Evolutionary conservation across 2,797 vertebrate species (phyloP).

Genomic region (Tapera naevia): DNA sequence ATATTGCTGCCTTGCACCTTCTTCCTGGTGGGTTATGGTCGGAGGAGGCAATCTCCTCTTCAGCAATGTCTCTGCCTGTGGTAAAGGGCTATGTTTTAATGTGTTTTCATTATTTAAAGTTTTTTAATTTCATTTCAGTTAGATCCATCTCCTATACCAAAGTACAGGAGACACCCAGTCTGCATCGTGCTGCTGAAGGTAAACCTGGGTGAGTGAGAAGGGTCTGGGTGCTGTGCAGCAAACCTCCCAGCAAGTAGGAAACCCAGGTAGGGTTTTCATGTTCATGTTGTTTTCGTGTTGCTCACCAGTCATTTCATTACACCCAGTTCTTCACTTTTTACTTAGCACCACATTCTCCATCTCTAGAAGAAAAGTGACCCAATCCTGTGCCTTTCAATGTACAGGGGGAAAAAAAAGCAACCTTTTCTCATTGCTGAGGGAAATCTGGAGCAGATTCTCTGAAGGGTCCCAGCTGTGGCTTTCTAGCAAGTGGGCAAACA

Average conservation of each 20-base stretch:
- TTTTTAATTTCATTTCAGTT: neutral
- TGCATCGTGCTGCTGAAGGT: neutral
- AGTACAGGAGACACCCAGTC: neutral
- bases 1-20: neutral
- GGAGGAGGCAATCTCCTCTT: neutral
- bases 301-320: neutral
- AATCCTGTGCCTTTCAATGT: neutral
- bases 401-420: neutral
- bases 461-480: neutral
- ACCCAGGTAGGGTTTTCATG: neutral
- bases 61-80: neutral
- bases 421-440: neutral
- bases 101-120: neutral
- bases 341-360: neutral
- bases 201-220: neutral
- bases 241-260: neutral
- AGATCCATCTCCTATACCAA: fast-evolving
- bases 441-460: neutral
- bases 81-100: neutral
- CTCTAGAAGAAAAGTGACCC: neutral
- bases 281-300: neutral
- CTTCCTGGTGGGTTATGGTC: neutral
- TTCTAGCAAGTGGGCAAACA: neutral
- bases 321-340: neutral
- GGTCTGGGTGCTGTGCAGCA: neutral